A percentile compares a stretch with the other conserved stretches of the same genome.
These are phyloP conservation scores for Molanna angustata DNA, from an alignment of 2,888 invertebrate species.

Conservation along the genomic window DNA sequence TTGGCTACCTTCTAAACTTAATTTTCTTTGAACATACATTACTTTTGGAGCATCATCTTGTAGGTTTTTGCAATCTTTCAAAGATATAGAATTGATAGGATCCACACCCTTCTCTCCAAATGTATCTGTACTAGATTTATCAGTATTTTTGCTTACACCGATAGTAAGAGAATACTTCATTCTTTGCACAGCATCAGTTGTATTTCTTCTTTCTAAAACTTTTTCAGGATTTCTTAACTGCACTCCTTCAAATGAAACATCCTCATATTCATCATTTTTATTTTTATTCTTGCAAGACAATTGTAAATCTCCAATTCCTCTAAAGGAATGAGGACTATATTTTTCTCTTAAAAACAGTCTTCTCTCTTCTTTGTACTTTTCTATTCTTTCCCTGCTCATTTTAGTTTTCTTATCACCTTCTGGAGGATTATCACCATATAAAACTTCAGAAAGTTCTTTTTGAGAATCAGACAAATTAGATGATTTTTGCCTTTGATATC, in stretches of 20 bases:
- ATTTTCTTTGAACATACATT: conserved; percentile 24
- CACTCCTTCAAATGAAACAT: conserved; percentile 34
- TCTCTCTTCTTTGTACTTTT: conserved; percentile 89
- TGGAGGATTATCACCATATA: conserved; percentile 12
- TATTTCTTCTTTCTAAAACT: conserved; percentile 48
- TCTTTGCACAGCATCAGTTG: conserved; percentile 50
- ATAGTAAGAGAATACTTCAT: conserved; percentile 21
- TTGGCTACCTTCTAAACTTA: no score
- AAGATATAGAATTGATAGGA: neutral
- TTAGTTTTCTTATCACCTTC: conserved; percentile 51
- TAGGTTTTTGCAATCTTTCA: neutral
- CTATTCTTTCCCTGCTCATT: conserved; percentile 76
- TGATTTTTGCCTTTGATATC: conserved; percentile 36
- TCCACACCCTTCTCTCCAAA: conserved; percentile 3
- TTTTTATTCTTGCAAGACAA: conserved; percentile 40
- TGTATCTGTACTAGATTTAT: neutral
- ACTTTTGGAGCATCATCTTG: conserved; percentile 17
- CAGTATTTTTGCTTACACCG: conserved; percentile 2
- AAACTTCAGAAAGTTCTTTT: conserved; percentile 33
- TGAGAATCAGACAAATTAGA: conserved; percentile 40
- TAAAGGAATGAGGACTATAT: conserved; percentile 79
- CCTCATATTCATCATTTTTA: conserved; percentile 24
- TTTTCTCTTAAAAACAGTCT: conserved; percentile 81
- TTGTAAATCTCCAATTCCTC: conserved; percentile 58
- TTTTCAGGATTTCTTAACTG: conserved; percentile 31